A percentile compares a stretch with the other conserved stretches of the same genome.
Conservation (phyloP, 2,113 vertebrate species). For the Psittacus erithacus region DNA sequence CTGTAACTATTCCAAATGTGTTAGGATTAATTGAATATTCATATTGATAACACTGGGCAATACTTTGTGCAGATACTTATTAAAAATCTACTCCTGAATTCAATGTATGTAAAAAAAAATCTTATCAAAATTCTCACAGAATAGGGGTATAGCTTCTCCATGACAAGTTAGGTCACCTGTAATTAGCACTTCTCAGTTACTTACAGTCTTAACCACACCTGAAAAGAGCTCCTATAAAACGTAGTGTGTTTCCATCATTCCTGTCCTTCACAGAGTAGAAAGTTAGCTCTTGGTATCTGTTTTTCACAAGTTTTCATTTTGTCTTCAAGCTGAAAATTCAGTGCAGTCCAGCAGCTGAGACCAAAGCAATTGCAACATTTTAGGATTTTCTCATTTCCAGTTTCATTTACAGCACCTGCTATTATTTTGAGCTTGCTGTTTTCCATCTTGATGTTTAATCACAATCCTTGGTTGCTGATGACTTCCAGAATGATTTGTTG, state of each 20-base stretch:
- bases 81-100: neutral
- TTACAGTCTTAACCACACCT: neutral
- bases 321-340: neutral
- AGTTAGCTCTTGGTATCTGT: neutral
- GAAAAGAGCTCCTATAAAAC: neutral
- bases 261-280: neutral
- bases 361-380: neutral
- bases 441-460: neutral
- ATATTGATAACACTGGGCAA: neutral
- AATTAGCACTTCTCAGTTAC: neutral
- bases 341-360: neutral
- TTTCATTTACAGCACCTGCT: neutral
- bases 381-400: neutral
- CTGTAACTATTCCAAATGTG: neutral
- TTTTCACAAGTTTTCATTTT: slow-evolving; percentile 4
- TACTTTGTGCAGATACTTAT: neutral
- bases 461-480: neutral
- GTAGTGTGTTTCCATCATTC: neutral
- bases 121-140: neutral
- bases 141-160: neutral
- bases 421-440: neutral
- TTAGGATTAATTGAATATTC: neutral
- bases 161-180: neutral
- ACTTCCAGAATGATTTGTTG: neutral
- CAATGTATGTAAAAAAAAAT: accelerated